Percentiles rank a stretch among this genome's conserved stretches.
phyloP scores from a whole-genome alignment of 2,888 invertebrate genomes.

The Brenthis daphne region DNA sequence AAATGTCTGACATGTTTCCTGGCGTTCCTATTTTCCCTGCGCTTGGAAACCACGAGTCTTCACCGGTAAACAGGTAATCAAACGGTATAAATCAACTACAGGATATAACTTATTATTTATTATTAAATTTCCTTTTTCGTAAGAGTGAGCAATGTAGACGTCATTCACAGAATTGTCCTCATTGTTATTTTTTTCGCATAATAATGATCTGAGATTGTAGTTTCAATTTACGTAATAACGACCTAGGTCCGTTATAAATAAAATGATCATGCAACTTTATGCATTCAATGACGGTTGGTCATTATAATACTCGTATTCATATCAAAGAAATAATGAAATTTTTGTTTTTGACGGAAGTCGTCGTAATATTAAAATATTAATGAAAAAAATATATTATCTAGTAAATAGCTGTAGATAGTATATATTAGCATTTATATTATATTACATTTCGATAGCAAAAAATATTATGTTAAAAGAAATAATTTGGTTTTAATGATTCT shows the following conservation, averaged over 20 bases:
- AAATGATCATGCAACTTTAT: neutral
- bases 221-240: slow-evolving; percentile 6
- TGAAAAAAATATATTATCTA: neutral
- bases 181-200: neutral
- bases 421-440: too few species aligned
- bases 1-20: slow-evolving; percentile 94
- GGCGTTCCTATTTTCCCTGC: slow-evolving; percentile 96
- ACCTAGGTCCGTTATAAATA: neutral
- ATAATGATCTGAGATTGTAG: neutral
- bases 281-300: neutral
- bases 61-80: slow-evolving; percentile 94
- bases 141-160: neutral
- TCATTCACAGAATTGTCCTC: slow-evolving; percentile 1
- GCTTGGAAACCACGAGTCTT: slow-evolving; percentile 97
- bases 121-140: neutral
- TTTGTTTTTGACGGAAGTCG: neutral
- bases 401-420: too few species aligned
- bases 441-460: too few species aligned
- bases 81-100: neutral
- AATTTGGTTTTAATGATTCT: too few species aligned
- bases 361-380: neutral
- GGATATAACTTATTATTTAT: neutral
- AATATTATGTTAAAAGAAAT: too few species aligned
- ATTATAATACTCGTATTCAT: neutral
- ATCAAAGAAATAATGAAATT: too few species aligned